Percentiles rank a stretch among this genome's conserved stretches.
phyloP scores from a whole-genome alignment of 2,888 invertebrate species.

The Brachyopa scutellaris region DNA sequence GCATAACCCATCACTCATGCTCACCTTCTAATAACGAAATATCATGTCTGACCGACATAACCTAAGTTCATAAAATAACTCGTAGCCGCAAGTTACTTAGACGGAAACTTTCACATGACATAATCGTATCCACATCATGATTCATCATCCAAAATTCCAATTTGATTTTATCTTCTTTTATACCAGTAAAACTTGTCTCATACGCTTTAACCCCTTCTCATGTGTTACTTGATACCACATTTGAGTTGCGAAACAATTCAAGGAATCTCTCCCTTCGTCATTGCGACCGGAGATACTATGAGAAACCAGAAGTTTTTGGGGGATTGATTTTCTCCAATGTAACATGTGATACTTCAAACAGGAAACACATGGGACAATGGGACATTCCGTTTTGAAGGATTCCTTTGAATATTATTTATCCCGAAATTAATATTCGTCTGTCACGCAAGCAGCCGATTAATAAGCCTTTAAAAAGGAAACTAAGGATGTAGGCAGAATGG shows the following conservation, averaged over 20 bases:
- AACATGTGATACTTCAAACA: too few species aligned
- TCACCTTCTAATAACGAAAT: too few species aligned
- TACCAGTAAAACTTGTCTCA: background rate
- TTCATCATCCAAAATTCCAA: slow-evolving; percentile 24
- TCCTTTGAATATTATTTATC: slow-evolving; percentile 23
- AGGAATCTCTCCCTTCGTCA: slow-evolving; percentile 30
- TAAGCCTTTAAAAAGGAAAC: background rate
- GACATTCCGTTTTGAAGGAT: slow-evolving; percentile 20
- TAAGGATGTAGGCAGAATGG: too few species aligned
- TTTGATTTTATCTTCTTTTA: slow-evolving; percentile 43
- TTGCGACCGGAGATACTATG: too few species aligned
- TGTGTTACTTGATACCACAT: background rate
- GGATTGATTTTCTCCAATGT: too few species aligned
- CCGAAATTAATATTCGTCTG: slow-evolving; percentile 27
- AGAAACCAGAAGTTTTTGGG: too few species aligned
- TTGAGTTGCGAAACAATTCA: slow-evolving; percentile 21
- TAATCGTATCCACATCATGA: slow-evolving; percentile 26
- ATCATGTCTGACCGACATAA: slow-evolving; percentile 12
- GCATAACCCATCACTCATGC: too few species aligned
- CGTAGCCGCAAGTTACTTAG: slow-evolving; percentile 3
- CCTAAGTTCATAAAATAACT: background rate
- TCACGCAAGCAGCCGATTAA: slow-evolving; percentile 52
- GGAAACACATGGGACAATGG: slow-evolving; percentile 36
- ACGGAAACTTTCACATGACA: slow-evolving; percentile 7
- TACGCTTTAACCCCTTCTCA: background rate